phyloP scores from a whole-genome alignment of 2,797 vertebrate genomes.

The Luscinia megarhynchos region DNA sequence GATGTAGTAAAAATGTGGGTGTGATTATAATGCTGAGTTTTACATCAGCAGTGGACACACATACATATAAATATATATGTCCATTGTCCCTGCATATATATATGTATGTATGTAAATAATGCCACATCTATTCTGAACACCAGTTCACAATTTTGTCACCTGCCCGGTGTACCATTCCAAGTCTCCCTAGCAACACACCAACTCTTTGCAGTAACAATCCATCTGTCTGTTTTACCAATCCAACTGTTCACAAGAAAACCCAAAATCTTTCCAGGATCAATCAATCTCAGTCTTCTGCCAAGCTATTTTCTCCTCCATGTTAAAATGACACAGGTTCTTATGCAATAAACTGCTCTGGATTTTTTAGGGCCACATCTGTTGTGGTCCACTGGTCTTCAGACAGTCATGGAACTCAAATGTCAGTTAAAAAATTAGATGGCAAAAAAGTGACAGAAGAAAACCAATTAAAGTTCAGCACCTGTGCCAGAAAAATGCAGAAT shows the following conservation, averaged over 20 bases:
- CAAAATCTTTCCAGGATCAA: constrained; percentile 62
- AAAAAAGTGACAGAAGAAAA: neutral
- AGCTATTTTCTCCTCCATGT: neutral
- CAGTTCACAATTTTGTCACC: constrained; percentile 45
- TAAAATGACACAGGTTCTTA: constrained; percentile 11
- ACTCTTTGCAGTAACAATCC: constrained; percentile 26
- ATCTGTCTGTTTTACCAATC: constrained; percentile 51
- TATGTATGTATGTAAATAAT: neutral
- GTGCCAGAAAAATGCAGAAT: neutral
- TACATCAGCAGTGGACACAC: neutral
- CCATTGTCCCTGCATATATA: neutral
- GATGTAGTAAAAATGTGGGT: neutral
- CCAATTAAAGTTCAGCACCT: neutral
- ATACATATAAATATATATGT: neutral
- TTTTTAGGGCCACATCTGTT: neutral
- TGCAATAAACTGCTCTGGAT: neutral
- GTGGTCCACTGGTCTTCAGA: neutral
- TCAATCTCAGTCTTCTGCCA: neutral
- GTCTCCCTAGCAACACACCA: constrained; percentile 58
- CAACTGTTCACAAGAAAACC: constrained; percentile 62
- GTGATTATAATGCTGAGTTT: neutral
- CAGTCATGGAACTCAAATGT: neutral
- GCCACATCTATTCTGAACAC: constrained; percentile 34
- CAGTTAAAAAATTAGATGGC: neutral
- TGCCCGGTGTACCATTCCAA: constrained; percentile 10